Conservation (phyloP, 2,797 vertebrate genomes). For the Myripristis jacobus region DNA sequence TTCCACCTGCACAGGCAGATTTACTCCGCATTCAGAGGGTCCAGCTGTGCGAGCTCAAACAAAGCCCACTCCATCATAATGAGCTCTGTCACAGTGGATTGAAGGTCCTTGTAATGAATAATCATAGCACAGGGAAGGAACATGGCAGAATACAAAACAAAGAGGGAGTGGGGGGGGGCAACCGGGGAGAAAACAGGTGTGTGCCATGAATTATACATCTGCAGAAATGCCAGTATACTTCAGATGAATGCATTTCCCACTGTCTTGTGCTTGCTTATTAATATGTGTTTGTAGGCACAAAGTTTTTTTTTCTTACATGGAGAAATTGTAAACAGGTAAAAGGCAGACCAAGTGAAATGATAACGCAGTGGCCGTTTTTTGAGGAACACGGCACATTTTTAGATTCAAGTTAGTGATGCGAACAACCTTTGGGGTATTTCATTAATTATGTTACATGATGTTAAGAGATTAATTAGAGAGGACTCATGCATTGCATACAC, state of each 20-base stretch:
- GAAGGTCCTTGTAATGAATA: conserved; percentile 83
- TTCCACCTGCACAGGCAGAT: conserved; percentile 51
- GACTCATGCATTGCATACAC: conserved; percentile 49
- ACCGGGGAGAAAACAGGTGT: conserved; percentile 77
- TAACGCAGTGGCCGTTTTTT: conserved; percentile 25
- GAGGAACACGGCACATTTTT: conserved; percentile 39
- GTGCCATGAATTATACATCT: conserved; percentile 79
- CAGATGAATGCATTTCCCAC: conserved; percentile 64
- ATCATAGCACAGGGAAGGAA: conserved; percentile 75
- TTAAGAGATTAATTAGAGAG: conserved; percentile 63
- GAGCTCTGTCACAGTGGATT: conserved; percentile 79
- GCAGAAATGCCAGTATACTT: conserved; percentile 63
- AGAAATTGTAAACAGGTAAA: background rate
- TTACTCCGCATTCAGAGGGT: conserved; percentile 55
- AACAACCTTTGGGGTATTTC: conserved; percentile 56
- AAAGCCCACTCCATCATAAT: conserved; percentile 82
- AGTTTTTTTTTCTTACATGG: conserved; percentile 15
- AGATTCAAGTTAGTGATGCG: conserved; percentile 39
- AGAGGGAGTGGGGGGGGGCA: conserved; percentile 5
- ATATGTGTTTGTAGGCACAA: conserved; percentile 43
- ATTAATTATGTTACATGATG: conserved; percentile 59
- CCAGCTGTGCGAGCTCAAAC: conserved; percentile 76
- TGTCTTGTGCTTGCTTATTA: conserved; percentile 28
- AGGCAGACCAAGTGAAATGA: conserved; percentile 20
- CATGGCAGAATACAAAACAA: conserved; percentile 72